Conservation (phyloP, 2,797 vertebrate species). For the Ambastaia sidthimunki region DNA sequence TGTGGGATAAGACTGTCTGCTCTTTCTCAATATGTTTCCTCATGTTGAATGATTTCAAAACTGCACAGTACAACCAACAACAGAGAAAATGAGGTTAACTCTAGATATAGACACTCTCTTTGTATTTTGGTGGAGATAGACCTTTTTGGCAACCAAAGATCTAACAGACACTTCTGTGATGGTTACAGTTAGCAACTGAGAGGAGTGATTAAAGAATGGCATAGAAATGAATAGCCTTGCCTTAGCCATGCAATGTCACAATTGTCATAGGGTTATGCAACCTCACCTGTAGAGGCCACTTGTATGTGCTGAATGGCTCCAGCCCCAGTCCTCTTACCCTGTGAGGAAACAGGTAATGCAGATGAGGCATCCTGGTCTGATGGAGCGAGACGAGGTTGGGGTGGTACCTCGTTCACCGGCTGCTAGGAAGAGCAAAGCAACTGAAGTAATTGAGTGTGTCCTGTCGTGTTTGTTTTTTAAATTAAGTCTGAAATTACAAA, state of each 20-base stretch:
- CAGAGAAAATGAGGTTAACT: background rate
- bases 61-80: constrained; percentile 58
- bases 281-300: constrained; percentile 76
- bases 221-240: too few relatives aligned
- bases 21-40: constrained; percentile 70
- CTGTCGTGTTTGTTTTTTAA: background rate
- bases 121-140: background rate
- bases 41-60: constrained; percentile 73
- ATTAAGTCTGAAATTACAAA: constrained; percentile 7
- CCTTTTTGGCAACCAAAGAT: background rate
- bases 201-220: background rate
- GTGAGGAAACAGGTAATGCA: constrained; percentile 41
- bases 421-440: constrained; percentile 68
- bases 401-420: constrained; percentile 79
- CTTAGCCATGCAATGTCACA: too few relatives aligned
- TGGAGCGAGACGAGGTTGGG: constrained; percentile 67
- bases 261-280: background rate
- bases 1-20: constrained; percentile 67
- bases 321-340: constrained; percentile 55
- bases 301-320: constrained; percentile 75
- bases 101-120: background rate
- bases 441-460: constrained; percentile 36
- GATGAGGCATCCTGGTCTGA: constrained; percentile 58
- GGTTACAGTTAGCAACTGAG: background rate
- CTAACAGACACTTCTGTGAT: background rate